Evolutionary conservation across 2,113 vertebrate species (phyloP).

Genomic region (Corythoichthys intestinalis): DNA sequence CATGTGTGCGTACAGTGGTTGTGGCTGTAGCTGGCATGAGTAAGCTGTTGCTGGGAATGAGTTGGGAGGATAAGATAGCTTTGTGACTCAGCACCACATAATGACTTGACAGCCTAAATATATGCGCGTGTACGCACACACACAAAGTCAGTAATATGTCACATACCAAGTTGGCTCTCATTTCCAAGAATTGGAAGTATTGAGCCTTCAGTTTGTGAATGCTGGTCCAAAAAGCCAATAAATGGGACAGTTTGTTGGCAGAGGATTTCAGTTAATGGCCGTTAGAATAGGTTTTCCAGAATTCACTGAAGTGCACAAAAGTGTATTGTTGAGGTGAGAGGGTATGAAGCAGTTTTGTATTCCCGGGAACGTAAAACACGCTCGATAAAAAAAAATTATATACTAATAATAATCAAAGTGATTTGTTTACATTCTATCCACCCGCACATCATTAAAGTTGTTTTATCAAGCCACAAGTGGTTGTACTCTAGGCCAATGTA

Average conservation of each 20-base stretch:
- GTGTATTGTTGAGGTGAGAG: constrained; percentile 54
- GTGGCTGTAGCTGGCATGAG: constrained; percentile 68
- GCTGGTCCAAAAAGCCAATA: constrained; percentile 31
- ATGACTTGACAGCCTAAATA: constrained; percentile 63
- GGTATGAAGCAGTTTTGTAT: constrained; percentile 40
- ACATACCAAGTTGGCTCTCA: constrained; percentile 29
- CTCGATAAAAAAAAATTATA: constrained; percentile 39
- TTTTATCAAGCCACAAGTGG: constrained; percentile 53
- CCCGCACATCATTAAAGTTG: constrained; percentile 53
- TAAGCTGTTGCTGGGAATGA: constrained; percentile 73
- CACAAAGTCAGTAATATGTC: constrained; percentile 9
- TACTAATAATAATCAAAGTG: constrained; percentile 33
- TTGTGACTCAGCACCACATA: constrained; percentile 72
- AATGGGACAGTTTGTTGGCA: constrained; percentile 37
- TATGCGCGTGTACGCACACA: constrained; percentile 9
- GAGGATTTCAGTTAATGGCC: constrained; percentile 37
- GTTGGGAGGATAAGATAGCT: constrained; percentile 68
- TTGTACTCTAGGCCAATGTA: constrained; percentile 29
- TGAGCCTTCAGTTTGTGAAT: constrained; percentile 24
- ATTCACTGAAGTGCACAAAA: constrained; percentile 46
- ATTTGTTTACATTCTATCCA: constrained; percentile 54
- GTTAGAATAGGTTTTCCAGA: constrained; percentile 44
- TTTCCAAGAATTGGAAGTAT: constrained; percentile 28
- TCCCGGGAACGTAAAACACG: constrained; percentile 41
- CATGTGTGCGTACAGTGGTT: constrained; percentile 27